Evolutionary conservation across 2,888 invertebrate species (phyloP).

Genomic region (Laspeyria flexula): DNA sequence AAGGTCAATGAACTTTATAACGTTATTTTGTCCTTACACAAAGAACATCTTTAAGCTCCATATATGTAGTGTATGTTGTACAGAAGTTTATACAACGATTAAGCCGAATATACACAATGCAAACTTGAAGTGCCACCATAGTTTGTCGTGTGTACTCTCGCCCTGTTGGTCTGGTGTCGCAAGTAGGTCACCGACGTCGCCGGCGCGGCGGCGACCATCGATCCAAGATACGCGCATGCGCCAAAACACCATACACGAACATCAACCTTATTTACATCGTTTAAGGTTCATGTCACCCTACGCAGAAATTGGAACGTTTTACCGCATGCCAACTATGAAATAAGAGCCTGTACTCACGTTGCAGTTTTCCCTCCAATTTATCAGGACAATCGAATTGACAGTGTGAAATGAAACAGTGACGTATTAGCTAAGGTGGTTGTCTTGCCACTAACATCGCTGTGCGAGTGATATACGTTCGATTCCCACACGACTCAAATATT

Average conservation of each 20-base stretch:
- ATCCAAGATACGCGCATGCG: constrained; percentile 75
- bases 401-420: no score
- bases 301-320: constrained; percentile 20
- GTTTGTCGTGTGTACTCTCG: constrained; percentile 15
- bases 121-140: constrained; percentile 11
- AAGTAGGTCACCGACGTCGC: constrained; percentile 77
- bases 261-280: constrained; percentile 17
- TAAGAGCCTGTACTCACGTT: constrained; percentile 12
- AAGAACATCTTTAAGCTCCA: neutral
- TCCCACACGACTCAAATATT: no score
- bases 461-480: no score
- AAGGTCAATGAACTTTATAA: neutral
- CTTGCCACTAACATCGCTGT: no score
- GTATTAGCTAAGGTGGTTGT: no score
- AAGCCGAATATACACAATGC: neutral
- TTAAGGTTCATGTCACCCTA: constrained; percentile 16
- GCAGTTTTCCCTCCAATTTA: constrained; percentile 5
- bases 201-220: constrained; percentile 71
- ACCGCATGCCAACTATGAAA: constrained; percentile 47
- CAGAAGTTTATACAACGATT: neutral
- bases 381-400: constrained; percentile 2
- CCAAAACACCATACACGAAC: constrained; percentile 30
- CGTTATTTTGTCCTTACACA: neutral
- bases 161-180: constrained; percentile 48
- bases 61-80: neutral